Percentiles rank a stretch among this genome's conserved stretches.
Conservation (phyloP, 2,113 vertebrate species). For the Alouatta palliata region DNA sequence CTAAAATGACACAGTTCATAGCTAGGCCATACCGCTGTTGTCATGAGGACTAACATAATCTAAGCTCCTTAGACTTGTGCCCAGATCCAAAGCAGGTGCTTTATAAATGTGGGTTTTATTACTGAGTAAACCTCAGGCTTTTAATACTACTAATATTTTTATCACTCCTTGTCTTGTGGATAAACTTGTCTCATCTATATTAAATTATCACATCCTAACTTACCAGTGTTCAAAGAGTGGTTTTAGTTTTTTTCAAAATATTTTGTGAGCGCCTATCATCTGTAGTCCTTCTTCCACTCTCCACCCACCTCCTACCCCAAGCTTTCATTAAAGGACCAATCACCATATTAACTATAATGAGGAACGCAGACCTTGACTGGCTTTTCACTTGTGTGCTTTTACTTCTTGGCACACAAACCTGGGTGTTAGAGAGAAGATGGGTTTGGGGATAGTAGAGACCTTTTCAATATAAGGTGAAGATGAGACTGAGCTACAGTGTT, state of each 20-base stretch:
- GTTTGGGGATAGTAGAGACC: neutral
- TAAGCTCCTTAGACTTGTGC: neutral
- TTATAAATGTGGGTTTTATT: neutral
- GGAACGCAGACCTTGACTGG: neutral
- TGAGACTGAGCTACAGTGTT: neutral
- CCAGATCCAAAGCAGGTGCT: neutral
- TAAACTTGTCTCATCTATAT: neutral
- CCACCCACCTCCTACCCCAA: neutral
- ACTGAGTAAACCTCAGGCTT: slow-evolving; percentile 9
- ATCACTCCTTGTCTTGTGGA: neutral
- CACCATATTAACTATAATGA: neutral
- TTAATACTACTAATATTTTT: neutral
- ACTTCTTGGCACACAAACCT: neutral
- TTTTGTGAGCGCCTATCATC: neutral
- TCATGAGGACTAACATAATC: neutral
- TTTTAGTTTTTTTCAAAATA: neutral
- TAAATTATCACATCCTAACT: neutral
- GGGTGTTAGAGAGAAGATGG: slow-evolving; percentile 24
- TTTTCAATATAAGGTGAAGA: neutral
- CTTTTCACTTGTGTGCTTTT: neutral
- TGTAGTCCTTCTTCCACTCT: neutral
- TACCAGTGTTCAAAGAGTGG: neutral
- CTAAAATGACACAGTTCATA: neutral
- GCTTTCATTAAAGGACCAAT: neutral
- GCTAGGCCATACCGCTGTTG: neutral